Conservation (phyloP, 1,140 invertebrate genomes). For the Solen grandis region DNA sequence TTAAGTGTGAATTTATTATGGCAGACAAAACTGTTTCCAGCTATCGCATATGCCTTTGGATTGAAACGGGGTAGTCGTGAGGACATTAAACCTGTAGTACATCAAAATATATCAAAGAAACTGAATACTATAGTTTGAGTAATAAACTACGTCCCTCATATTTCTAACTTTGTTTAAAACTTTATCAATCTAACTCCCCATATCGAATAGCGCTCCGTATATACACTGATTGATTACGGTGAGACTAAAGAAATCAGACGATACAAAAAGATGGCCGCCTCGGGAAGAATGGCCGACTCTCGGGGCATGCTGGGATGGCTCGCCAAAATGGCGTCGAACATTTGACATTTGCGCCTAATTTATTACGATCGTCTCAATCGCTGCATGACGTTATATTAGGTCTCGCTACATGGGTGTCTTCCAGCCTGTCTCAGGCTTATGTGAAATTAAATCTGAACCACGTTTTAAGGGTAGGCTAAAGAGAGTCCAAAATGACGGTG, state of each 20-base stretch:
- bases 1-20: background rate
- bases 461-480: no score
- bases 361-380: slow-evolving; percentile 31
- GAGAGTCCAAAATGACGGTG: no score
- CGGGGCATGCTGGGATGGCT: slow-evolving; percentile 40
- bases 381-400: background rate
- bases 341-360: slow-evolving; percentile 41
- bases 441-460: no score
- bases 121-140: background rate
- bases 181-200: background rate
- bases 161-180: background rate
- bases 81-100: no score
- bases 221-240: slow-evolving; percentile 17
- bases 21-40: background rate
- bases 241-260: slow-evolving; percentile 14
- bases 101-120: background rate
- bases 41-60: background rate
- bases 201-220: background rate
- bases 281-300: slow-evolving; percentile 20
- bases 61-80: no score
- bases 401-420: no score
- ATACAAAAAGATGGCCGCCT: slow-evolving; percentile 30
- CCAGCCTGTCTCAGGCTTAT: no score
- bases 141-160: background rate
- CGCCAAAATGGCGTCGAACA: slow-evolving; percentile 33